A percentile compares a stretch with the other conserved stretches of the same genome.
Conservation (phyloP, 2,888 invertebrate species). For the Orthonychiurus folsomi region DNA sequence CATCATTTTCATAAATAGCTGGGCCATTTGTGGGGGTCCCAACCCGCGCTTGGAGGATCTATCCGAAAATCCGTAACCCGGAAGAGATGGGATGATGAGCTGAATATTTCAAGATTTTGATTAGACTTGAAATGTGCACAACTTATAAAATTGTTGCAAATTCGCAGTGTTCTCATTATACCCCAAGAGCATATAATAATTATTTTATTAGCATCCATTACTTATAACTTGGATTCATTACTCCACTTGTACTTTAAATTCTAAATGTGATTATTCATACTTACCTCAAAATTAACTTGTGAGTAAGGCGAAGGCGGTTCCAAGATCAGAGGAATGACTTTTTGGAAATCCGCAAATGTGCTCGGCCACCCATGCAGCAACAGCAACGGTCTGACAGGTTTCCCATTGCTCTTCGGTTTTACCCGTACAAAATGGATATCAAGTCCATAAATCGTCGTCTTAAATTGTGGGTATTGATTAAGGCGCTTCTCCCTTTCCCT, state of each 20-base stretch:
- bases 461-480: constrained; percentile 66
- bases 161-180: too few species aligned
- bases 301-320: constrained; percentile 51
- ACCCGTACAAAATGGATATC: constrained; percentile 67
- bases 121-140: neutral
- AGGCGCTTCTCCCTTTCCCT: constrained; percentile 56
- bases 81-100: constrained; percentile 48
- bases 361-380: constrained; percentile 39
- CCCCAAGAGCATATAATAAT: too few species aligned
- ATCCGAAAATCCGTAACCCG: constrained; percentile 51
- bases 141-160: too few species aligned
- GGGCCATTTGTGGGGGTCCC: constrained; percentile 36
- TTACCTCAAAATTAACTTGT: constrained; percentile 48
- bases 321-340: constrained; percentile 45
- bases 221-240: too few species aligned
- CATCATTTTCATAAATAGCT: constrained; percentile 45
- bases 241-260: too few species aligned
- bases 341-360: constrained; percentile 36
- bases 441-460: constrained; percentile 65
- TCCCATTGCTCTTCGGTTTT: constrained; percentile 43
- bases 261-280: too few species aligned
- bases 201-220: too few species aligned
- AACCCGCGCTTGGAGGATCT: constrained; percentile 45
- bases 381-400: constrained; percentile 27
- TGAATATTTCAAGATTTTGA: constrained; percentile 12